Conservation (phyloP, 2,797 vertebrate genomes). For the Amniataba percoides region DNA sequence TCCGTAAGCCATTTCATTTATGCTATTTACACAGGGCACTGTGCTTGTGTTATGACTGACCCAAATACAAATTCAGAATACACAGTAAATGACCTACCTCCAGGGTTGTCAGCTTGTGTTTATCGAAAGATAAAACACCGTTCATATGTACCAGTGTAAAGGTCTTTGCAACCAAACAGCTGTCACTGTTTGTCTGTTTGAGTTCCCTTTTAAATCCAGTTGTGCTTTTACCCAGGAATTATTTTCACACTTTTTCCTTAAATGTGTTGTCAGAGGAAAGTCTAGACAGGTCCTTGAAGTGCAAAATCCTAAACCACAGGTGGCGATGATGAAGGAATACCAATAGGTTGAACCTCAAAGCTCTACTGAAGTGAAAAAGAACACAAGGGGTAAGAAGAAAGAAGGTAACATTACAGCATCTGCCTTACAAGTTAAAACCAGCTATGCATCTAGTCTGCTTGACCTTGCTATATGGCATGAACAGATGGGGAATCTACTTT, state of each 20-base stretch:
- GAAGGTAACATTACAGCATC: background rate
- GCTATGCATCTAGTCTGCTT: background rate
- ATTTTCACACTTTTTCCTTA: background rate
- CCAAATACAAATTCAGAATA: background rate
- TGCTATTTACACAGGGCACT: background rate
- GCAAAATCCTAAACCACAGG: conserved; percentile 15
- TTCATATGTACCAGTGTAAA: background rate
- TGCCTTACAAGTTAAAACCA: conserved; percentile 9
- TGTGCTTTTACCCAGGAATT: background rate
- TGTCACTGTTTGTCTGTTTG: background rate
- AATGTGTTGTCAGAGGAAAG: conserved; percentile 2
- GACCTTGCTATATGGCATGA: background rate
- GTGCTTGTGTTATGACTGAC: background rate
- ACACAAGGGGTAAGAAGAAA: background rate
- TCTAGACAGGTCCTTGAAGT: conserved; percentile 20
- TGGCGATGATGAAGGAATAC: conserved; percentile 14
- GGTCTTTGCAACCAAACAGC: background rate
- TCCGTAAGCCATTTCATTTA: background rate
- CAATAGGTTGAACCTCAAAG: conserved; percentile 25
- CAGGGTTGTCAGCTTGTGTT: background rate
- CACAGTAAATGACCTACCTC: background rate
- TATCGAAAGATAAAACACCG: conserved; percentile 6
- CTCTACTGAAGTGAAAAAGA: conserved; percentile 12
- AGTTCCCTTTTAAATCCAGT: background rate
- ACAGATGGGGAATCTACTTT: background rate